These are phyloP conservation scores for Engystomops pustulosus DNA, from an alignment of 2,113 vertebrate genomes.

Conservation along the genomic window DNA sequence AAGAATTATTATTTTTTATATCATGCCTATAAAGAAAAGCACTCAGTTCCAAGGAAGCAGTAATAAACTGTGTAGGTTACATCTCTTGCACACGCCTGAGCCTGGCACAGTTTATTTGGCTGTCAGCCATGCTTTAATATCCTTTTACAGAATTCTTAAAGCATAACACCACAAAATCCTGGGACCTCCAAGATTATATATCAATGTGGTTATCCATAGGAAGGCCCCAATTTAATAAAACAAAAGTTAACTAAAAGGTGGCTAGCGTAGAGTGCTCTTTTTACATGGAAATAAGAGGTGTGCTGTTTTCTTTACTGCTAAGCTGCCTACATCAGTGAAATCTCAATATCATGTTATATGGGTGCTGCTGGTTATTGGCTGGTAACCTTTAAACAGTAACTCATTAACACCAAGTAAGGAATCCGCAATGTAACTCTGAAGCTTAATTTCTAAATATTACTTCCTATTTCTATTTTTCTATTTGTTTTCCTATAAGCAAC, in stretches of 20 bases:
- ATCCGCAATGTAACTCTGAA: background rate
- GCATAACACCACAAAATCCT: conserved; percentile 35
- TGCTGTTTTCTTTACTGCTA: conserved; percentile 1
- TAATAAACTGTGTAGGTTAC: conserved; percentile 15
- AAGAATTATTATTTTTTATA: background rate
- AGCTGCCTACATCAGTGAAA: conserved; percentile 39
- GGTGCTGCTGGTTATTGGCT: conserved; percentile 23
- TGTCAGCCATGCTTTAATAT: conserved; percentile 21
- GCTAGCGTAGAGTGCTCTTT: conserved; percentile 15
- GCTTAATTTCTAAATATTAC: background rate
- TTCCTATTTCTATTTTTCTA: too few relatives aligned
- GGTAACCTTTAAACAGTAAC: conserved; percentile 30
- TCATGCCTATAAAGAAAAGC: background rate
- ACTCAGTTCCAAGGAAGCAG: background rate
- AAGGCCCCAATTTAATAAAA: conserved; percentile 53
- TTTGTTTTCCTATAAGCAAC: background rate
- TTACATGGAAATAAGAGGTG: conserved; percentile 12
- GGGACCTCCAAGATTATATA: conserved; percentile 44
- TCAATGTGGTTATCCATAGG: conserved; percentile 39
- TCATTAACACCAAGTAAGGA: background rate
- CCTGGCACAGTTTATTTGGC: background rate
- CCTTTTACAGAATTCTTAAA: conserved; percentile 49
- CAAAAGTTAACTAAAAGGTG: conserved; percentile 40
- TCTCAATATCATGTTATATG: conserved; percentile 25
- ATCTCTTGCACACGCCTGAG: conserved; percentile 16